These are phyloP conservation scores for Actinostola sp. DNA, from an alignment of 92 coral and sea anemone genomes.

Conservation along the genomic window DNA sequence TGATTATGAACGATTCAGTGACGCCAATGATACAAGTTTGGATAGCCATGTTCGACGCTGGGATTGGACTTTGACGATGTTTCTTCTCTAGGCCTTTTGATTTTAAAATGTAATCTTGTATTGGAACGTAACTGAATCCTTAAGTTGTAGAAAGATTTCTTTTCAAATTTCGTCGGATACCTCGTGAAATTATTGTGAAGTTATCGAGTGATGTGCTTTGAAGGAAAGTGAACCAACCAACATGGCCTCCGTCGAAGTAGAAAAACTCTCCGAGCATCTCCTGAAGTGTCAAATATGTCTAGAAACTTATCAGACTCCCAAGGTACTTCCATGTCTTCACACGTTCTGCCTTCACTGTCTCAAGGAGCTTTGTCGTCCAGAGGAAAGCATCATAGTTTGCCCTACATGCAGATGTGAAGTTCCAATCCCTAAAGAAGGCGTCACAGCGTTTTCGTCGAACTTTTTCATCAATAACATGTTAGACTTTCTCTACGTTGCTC, in stretches of 20 bases:
- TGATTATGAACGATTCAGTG: too few species aligned
- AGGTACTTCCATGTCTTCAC: conserved; percentile 93
- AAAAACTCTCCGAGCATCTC: conserved; percentile 94
- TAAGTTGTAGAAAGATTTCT: too few species aligned
- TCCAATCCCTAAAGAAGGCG: conserved; percentile 82
- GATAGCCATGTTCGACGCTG: too few species aligned
- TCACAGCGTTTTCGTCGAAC: conserved; percentile 83
- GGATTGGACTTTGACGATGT: too few species aligned
- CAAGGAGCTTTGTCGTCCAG: conserved; percentile 73
- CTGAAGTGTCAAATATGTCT: conserved; percentile 93
- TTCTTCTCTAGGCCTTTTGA: too few species aligned
- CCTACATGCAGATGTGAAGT: conserved; percentile 94
- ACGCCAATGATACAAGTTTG: too few species aligned
- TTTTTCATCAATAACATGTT: conserved; percentile 98
- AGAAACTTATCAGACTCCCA: conserved; percentile 88
- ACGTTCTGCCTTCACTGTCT: conserved; percentile 93
- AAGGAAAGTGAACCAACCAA: background rate
- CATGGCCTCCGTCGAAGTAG: conserved; percentile 98
- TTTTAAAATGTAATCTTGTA: too few species aligned
- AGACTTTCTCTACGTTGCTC: conserved; percentile 91
- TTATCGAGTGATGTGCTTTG: background rate
- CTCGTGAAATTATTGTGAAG: too few species aligned
- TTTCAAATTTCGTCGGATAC: too few species aligned
- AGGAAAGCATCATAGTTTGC: conserved; percentile 80
- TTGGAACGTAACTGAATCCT: too few species aligned